A percentile compares a stretch with the other conserved stretches of the same genome.
Conservation (phyloP, 2,888 invertebrate genomes). For the Nezara viridula region DNA sequence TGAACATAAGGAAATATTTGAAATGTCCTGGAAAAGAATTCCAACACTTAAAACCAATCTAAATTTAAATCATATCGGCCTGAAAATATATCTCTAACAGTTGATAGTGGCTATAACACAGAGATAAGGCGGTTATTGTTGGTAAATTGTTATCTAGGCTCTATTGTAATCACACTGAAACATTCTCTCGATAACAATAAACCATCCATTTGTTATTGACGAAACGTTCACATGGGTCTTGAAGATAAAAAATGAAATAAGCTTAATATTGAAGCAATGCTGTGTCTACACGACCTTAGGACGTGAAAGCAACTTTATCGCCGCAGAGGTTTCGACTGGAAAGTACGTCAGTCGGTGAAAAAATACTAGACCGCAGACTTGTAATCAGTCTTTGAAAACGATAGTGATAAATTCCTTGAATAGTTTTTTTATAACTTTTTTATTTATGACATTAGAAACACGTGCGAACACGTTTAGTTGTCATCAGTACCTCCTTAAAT, state of each 20-base stretch:
- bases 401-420: background rate
- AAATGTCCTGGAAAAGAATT: background rate
- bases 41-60: background rate
- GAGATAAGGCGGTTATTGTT: background rate
- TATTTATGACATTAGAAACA: background rate
- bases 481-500: background rate
- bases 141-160: background rate
- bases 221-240: background rate
- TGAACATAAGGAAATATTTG: background rate
- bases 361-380: background rate
- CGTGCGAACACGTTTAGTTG: background rate
- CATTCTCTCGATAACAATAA: background rate
- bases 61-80: background rate
- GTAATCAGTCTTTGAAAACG: background rate
- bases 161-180: background rate
- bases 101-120: background rate
- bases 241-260: background rate
- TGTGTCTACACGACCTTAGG: background rate
- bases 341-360: background rate
- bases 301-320: background rate
- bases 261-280: background rate
- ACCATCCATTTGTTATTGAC: background rate
- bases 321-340: background rate
- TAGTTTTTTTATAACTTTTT: background rate
- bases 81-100: background rate